A percentile compares a stretch with the other conserved stretches of the same genome.
phyloP scores from a whole-genome alignment of 2,113 vertebrate species.

The Trogon surrucura region DNA sequence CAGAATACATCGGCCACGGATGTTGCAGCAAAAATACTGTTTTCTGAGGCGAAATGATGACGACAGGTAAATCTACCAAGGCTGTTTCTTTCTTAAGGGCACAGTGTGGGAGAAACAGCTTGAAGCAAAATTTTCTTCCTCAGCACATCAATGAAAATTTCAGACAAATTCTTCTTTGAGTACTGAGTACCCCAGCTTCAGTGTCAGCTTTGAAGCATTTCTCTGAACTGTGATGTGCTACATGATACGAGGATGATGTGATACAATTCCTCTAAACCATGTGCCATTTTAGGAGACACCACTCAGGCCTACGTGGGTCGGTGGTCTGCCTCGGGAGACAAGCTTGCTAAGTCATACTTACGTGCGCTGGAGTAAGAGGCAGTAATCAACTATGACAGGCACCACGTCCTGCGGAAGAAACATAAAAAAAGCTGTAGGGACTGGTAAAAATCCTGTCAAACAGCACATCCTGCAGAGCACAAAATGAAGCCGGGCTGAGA shows the following conservation, averaged over 20 bases:
- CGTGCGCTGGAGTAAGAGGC: constrained; percentile 89
- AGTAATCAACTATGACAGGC: constrained; percentile 93
- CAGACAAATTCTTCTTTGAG: neutral
- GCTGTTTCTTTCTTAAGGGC: neutral
- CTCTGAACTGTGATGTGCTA: neutral
- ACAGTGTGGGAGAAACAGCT: neutral
- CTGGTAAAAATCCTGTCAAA: neutral
- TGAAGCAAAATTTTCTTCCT: neutral
- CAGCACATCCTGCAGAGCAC: neutral
- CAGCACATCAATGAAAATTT: neutral
- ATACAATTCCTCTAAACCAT: neutral
- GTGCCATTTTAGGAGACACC: neutral
- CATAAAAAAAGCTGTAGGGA: constrained; percentile 1
- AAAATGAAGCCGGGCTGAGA: neutral
- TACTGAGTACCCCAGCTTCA: neutral
- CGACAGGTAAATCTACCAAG: neutral
- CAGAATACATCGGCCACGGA: neutral
- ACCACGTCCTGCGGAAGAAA: constrained; percentile 84
- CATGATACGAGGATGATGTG: accelerated
- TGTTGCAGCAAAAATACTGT: neutral
- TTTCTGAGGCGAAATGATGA: neutral
- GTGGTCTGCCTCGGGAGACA: neutral
- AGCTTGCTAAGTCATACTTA: constrained; percentile 74
- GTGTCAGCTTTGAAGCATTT: neutral
- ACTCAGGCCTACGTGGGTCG: neutral